Percentiles rank a stretch among this genome's conserved stretches.
Evolutionary conservation across 2,113 vertebrate species (phyloP).

Genomic region (Shinisaurus crocodilurus): DNA sequence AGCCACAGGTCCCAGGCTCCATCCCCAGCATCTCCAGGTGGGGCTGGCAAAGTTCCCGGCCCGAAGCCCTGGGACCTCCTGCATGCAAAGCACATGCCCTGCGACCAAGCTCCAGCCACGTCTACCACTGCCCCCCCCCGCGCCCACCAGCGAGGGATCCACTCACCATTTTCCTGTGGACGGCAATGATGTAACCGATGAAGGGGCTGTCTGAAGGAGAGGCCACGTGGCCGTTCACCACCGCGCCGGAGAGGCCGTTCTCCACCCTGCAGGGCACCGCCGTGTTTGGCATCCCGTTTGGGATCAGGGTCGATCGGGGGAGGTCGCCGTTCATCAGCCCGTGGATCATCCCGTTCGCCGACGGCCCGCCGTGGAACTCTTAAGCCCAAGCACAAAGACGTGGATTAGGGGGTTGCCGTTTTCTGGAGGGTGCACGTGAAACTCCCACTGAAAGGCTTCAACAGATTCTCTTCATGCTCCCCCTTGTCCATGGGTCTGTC

Average conservation of each 20-base stretch:
- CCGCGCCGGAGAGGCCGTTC: slow-evolving; percentile 78
- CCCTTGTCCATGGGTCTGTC: too few species aligned
- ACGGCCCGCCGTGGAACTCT: slow-evolving; percentile 72
- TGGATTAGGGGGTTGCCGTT: background rate
- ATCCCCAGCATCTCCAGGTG: too few species aligned
- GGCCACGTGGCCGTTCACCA: slow-evolving; percentile 86
- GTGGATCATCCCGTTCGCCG: slow-evolving; percentile 80
- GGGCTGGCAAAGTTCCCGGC: too few species aligned
- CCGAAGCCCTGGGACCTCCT: too few species aligned
- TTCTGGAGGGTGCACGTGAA: background rate
- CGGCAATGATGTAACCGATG: slow-evolving; percentile 96
- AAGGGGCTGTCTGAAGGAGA: slow-evolving; percentile 87
- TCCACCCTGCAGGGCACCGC: slow-evolving; percentile 85
- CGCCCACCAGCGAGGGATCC: background rate
- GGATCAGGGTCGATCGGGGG: slow-evolving; percentile 80
- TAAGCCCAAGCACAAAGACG: slow-evolving; percentile 47
- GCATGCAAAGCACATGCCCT: too few species aligned
- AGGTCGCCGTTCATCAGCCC: slow-evolving; percentile 79
- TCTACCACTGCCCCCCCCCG: too few species aligned
- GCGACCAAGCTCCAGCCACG: too few species aligned
- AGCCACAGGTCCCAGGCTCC: too few species aligned
- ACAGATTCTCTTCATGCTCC: too few species aligned
- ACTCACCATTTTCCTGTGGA: slow-evolving; percentile 98
- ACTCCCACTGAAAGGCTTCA: background rate
- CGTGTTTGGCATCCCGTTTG: slow-evolving; percentile 89